Evolutionary conservation across 2,888 invertebrate genomes (phyloP).

Genomic region (Polymixis flavicincta): DNA sequence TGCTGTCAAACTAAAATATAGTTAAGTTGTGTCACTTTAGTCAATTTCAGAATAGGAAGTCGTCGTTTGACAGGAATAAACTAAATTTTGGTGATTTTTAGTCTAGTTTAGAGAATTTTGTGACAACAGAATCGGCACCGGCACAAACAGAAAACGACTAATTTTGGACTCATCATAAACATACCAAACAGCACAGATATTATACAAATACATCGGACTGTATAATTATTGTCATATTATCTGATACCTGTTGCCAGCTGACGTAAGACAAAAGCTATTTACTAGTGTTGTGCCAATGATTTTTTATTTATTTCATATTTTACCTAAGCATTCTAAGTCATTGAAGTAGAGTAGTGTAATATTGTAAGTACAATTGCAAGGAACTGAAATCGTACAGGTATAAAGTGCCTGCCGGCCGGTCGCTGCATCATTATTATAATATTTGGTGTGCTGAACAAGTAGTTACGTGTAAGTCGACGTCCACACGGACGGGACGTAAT

Average conservation of each 20-base stretch:
- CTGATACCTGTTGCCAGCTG: background rate
- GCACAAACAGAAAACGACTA: background rate
- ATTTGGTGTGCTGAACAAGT: conserved; percentile 7
- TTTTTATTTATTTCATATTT: background rate
- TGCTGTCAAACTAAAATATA: no score
- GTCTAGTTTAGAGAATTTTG: no score
- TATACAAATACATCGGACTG: background rate
- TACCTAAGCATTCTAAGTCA: background rate
- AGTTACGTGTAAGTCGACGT: background rate
- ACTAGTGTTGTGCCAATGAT: background rate
- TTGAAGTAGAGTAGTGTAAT: background rate
- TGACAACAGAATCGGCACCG: no score
- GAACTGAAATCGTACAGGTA: conserved; percentile 1
- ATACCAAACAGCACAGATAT: background rate
- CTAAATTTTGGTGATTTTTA: no score
- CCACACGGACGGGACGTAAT: no score
- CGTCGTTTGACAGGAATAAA: no score
- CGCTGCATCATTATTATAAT: background rate
- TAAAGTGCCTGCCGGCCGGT: conserved; percentile 38
- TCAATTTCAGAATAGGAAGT: no score
- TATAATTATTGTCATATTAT: background rate
- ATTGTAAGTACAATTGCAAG: background rate
- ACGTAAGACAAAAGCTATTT: background rate
- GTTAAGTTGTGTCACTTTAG: no score
- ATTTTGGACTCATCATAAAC: background rate